A percentile compares a stretch with the other conserved stretches of the same genome.
Evolutionary conservation across 2,888 invertebrate genomes (phyloP).

Genomic region (Stenolophus ochropezus): DNA sequence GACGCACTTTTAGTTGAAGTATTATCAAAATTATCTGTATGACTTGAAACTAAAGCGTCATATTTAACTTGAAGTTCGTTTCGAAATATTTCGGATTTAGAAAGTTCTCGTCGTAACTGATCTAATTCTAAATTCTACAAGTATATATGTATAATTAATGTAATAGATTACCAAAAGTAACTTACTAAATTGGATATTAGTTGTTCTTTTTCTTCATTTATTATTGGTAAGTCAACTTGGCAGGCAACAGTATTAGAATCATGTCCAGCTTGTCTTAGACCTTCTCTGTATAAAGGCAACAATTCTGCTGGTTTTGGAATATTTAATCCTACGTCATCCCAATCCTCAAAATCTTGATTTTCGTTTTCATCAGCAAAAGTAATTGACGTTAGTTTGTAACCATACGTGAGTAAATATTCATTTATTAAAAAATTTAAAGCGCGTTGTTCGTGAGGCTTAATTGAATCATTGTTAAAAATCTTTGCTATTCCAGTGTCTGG

Average conservation of each 20-base stretch:
- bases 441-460: conserved; percentile 88
- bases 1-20: conserved; percentile 75
- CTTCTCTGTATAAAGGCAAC: conserved; percentile 80
- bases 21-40: conserved; percentile 54
- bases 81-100: conserved; percentile 71
- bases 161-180: conserved; percentile 14
- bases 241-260: conserved; percentile 69
- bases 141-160: conserved; percentile 8
- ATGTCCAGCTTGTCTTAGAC: conserved; percentile 73
- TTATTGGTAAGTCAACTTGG: conserved; percentile 73
- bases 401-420: conserved; percentile 86
- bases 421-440: conserved; percentile 91
- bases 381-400: conserved; percentile 90
- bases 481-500: conserved; percentile 73
- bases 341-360: conserved; percentile 93
- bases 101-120: conserved; percentile 70
- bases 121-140: conserved; percentile 68
- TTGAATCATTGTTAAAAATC: conserved; percentile 71
- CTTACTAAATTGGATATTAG: conserved; percentile 65
- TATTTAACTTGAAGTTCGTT: conserved; percentile 69
- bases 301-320: conserved; percentile 87
- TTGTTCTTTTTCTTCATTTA: conserved; percentile 68
- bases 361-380: conserved; percentile 95
- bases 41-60: conserved; percentile 63
- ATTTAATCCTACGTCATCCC: conserved; percentile 93